Evolutionary conservation across 23 tunicate genomes (phyloP).

Genomic region (Phallusia fumigata): DNA sequence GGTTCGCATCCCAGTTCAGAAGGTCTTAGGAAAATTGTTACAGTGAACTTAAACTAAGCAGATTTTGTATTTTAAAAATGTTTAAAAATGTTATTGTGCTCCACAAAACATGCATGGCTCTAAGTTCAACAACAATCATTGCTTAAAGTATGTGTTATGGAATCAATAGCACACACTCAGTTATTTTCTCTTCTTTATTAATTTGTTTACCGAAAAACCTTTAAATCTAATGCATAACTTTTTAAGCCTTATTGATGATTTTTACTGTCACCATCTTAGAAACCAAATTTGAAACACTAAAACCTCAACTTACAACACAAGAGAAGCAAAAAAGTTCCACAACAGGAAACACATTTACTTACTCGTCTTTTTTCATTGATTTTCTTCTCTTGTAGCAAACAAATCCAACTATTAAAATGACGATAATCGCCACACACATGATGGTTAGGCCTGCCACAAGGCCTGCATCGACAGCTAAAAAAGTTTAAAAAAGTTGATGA

Average conservation of each 20-base stretch:
- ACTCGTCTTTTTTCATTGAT: slow-evolving; percentile 17
- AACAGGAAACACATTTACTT: not conserved
- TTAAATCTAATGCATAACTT: too few species aligned
- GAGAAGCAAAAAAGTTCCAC: not conserved
- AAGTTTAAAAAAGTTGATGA: not conserved
- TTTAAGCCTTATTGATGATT: too few species aligned
- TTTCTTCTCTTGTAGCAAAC: slow-evolving; percentile 30
- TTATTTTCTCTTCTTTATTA: too few species aligned
- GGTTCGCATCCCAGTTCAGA: too few species aligned
- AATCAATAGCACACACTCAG: too few species aligned
- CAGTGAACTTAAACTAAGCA: not conserved
- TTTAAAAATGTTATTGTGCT: too few species aligned
- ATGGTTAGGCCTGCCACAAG: slow-evolving; percentile 42
- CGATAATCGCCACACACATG: slow-evolving; percentile 18
- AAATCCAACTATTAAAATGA: slow-evolving; percentile 21
- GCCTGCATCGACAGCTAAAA: slow-evolving; percentile 36
- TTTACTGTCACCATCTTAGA: too few species aligned
- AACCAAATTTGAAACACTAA: too few species aligned
- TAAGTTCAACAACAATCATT: too few species aligned
- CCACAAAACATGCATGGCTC: not conserved
- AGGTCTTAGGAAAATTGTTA: not conserved
- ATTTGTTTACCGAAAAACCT: too few species aligned
- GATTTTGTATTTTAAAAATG: not conserved
- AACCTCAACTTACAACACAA: not conserved
- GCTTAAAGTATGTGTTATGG: too few species aligned